phyloP scores from a whole-genome alignment of 1,140 invertebrate genomes.

The Caenorhabditis brenneri region DNA sequence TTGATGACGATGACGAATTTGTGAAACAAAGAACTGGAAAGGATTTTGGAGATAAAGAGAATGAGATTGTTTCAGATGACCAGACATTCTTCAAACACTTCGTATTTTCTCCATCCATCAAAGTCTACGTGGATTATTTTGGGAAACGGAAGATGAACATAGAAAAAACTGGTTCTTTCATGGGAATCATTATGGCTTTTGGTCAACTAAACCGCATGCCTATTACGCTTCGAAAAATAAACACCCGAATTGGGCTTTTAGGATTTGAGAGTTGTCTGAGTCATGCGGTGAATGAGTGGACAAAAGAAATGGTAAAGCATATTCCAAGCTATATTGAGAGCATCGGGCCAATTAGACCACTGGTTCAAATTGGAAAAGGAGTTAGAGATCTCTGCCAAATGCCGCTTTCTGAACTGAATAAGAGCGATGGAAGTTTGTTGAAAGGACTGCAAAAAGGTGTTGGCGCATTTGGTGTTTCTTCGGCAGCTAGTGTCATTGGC shows the following conservation, averaged over 20 bases:
- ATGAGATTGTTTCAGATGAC: neutral
- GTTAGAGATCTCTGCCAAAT: constrained; percentile 89
- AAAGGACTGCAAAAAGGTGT: constrained; percentile 91
- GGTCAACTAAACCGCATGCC: constrained; percentile 89
- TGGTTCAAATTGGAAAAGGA: constrained; percentile 88
- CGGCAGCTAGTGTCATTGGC: constrained; percentile 90
- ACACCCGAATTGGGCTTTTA: constrained; percentile 77
- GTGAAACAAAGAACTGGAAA: constrained; percentile 3
- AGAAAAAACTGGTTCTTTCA: constrained; percentile 80
- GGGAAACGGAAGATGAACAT: constrained; percentile 77
- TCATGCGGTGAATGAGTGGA: constrained; percentile 85
- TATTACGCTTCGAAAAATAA: constrained; percentile 83
- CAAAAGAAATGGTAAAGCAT: constrained; percentile 88
- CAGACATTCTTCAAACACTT: constrained; percentile 74
- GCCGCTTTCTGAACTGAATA: constrained; percentile 93
- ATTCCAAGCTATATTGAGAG: constrained; percentile 89
- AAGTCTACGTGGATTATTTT: constrained; percentile 88
- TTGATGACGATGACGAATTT: constrained; percentile 44
- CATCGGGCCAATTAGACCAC: constrained; percentile 87
- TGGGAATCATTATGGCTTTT: constrained; percentile 87
- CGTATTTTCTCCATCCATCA: constrained; percentile 85
- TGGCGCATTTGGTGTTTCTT: constrained; percentile 90
- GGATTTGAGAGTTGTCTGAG: constrained; percentile 65
- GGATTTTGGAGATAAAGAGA: neutral
- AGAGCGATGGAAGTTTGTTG: constrained; percentile 86